A percentile compares a stretch with the other conserved stretches of the same genome.
phyloP scores from a whole-genome alignment of 2,797 vertebrate genomes.

The Sus cebifrons region DNA sequence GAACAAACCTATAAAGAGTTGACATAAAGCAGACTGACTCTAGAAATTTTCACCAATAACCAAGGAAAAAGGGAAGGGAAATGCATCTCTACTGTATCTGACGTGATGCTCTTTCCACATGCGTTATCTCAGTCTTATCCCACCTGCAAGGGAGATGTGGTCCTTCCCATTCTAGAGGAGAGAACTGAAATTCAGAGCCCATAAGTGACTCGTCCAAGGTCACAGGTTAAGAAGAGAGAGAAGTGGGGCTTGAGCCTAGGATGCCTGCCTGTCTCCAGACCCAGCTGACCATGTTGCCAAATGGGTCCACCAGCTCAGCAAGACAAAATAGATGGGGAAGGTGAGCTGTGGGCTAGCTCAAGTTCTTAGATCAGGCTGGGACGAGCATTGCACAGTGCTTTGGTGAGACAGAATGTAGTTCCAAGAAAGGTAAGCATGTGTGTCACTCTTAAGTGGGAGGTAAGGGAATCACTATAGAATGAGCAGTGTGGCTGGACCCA shows the following conservation, averaged over 20 bases:
- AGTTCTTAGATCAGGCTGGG: neutral
- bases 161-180: neutral
- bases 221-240: neutral
- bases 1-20: neutral
- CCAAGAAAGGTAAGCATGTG: neutral
- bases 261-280: neutral
- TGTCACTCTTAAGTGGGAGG: neutral
- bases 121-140: neutral
- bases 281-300: neutral
- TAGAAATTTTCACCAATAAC: neutral
- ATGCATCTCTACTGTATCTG: neutral
- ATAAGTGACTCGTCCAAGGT: neutral
- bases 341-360: neutral
- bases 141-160: neutral
- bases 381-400: accelerated
- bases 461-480: neutral
- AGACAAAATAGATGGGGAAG: neutral
- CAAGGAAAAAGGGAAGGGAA: neutral
- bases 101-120: neutral
- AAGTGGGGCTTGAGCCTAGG: neutral
- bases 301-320: neutral
- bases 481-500: neutral
- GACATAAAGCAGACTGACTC: neutral
- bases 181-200: slow-evolving; percentile 14
- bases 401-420: neutral